Base-by-base conservation (phyloP, 2,113 vertebrate species). In the Phylloscopus trochiloides region DNA sequence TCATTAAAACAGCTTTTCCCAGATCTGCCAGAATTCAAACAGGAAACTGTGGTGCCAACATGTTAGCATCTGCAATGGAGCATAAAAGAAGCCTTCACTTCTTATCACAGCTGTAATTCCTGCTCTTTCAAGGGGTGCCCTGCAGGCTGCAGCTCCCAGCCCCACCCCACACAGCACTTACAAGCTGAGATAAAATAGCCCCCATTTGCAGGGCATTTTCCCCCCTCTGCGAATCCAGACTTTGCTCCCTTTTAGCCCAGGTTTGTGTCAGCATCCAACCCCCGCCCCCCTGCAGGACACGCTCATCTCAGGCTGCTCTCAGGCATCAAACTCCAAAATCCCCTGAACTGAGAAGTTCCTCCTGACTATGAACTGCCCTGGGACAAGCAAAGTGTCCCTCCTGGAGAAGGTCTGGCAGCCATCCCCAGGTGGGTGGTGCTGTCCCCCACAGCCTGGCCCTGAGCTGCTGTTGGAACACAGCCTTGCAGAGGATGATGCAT, bases 51-150 rank as follows among this genome's bases (percentile, higher is more conserved):
- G 22, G 17, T 66, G 42, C 47, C 65, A 81, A 14, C 59, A 16
- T 0, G 0, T 0, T 18, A 32, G 28, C 32, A 18, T 91, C 75
- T 92, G n/a, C 43, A 47, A 6, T 0, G 6, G 15, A 72, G 42
- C 31, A 26, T 31, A 25, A 67, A 79, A 65, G 59, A 77, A 65
- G 9, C 47, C 38, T 67, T n/a, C 47, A 17, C 5, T 28, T 74
- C 43, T 58, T 3, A 1, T 7, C 1, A 0, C n/a, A 57, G 36
- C 19, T 42, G 14, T 8, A 54, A 62, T 63, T 48, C n/a, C 45
- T n/a, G n/a, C 42, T 57, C 29, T 40, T 40, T 47, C n/a, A 21
- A 66, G 22, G n/a, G 32, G 16, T 58, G 14, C 22, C 58, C 54
- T 42, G 42, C 2, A 1, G 36, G 24, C 52, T 62, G 72, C 88